phyloP scores from a whole-genome alignment of 2,888 invertebrate species.

The Drosophila colorata region DNA sequence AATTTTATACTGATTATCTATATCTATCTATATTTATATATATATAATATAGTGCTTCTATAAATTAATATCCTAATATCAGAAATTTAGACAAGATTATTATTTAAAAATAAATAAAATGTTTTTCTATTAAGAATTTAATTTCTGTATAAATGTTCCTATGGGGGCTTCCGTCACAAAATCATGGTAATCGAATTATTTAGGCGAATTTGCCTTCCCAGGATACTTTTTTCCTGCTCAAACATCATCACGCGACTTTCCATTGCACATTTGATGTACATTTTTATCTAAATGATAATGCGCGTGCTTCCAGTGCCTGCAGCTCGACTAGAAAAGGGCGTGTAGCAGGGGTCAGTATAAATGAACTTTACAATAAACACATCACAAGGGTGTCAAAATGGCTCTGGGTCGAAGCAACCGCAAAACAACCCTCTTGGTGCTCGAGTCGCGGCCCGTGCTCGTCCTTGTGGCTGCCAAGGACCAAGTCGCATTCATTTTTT shows the following conservation, averaged over 20 bases:
- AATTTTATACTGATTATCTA: background rate
- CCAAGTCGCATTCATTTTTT: slow-evolving; percentile 27
- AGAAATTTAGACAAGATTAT: too few relatives aligned
- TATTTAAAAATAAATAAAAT: too few relatives aligned
- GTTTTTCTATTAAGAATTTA: too few relatives aligned
- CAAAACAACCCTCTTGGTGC: slow-evolving; percentile 40
- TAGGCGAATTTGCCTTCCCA: too few relatives aligned
- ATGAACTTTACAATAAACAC: slow-evolving; percentile 64
- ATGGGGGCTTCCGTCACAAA: too few relatives aligned
- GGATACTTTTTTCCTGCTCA: too few relatives aligned
- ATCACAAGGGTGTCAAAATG: slow-evolving; percentile 69
- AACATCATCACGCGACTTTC: background rate
- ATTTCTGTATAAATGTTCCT: too few relatives aligned
- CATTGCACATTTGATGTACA: background rate
- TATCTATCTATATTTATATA: background rate
- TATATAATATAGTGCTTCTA: background rate
- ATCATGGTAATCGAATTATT: too few relatives aligned
- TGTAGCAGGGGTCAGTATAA: slow-evolving; percentile 51
- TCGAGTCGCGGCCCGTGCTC: background rate
- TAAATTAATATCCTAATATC: too few relatives aligned
- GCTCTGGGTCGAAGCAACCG: slow-evolving; percentile 40
- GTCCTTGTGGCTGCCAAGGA: slow-evolving; percentile 31
- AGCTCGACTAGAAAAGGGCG: slow-evolving; percentile 55
- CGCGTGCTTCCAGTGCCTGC: slow-evolving; percentile 33
- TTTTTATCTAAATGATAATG: slow-evolving; percentile 6